phyloP scores from a whole-genome alignment of 2,888 invertebrate species.

The Amphipoea lucens region DNA sequence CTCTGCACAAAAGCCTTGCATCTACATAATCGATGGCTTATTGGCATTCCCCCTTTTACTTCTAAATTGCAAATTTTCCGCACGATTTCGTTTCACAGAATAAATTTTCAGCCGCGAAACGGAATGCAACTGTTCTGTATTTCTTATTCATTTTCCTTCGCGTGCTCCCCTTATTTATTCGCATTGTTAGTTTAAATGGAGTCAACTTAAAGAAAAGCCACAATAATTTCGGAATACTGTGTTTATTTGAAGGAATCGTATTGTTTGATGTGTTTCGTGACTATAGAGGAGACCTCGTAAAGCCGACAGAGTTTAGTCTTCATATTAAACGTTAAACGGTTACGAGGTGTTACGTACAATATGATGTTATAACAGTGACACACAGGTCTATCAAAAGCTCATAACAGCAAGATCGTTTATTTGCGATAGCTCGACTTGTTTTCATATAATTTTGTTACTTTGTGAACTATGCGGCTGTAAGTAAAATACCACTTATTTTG shows the following conservation, averaged over 20 bases:
- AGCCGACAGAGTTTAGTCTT: constrained; percentile 30
- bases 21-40: constrained; percentile 90
- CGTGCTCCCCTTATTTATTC: constrained; percentile 73
- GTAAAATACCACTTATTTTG: neutral
- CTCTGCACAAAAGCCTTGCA: constrained; percentile 87
- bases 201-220: constrained; percentile 49
- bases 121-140: constrained; percentile 82
- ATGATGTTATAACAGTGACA: constrained; percentile 51
- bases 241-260: constrained; percentile 26
- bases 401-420: constrained; percentile 3
- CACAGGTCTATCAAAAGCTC: constrained; percentile 46
- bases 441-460: neutral
- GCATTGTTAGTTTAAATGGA: constrained; percentile 67
- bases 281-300: constrained; percentile 43
- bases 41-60: constrained; percentile 89
- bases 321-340: constrained; percentile 55
- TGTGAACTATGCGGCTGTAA: neutral
- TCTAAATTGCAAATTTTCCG: constrained; percentile 90
- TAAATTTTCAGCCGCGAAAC: constrained; percentile 87
- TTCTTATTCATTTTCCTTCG: constrained; percentile 75
- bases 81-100: constrained; percentile 88
- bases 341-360: constrained; percentile 44
- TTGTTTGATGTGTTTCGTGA: constrained; percentile 51
- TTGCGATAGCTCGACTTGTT: constrained; percentile 10
- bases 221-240: constrained; percentile 29